phyloP scores from a whole-genome alignment of 1,140 invertebrate species.

The Drosophila nannoptera region DNA sequence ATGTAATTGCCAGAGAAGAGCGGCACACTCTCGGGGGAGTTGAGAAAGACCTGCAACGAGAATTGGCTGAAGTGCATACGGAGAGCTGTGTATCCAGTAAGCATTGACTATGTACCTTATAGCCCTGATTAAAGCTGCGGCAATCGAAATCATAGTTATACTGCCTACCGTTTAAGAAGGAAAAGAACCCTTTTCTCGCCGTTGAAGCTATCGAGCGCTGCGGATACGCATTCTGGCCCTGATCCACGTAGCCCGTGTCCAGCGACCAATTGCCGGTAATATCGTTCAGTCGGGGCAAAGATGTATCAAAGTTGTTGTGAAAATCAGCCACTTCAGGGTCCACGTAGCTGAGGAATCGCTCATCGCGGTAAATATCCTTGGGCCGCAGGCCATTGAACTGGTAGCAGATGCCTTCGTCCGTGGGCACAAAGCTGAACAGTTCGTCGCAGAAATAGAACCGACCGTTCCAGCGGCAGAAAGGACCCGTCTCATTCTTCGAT shows the following conservation, averaged over 20 bases:
- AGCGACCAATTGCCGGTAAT: conserved; percentile 79
- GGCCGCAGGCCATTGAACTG: conserved; percentile 84
- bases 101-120: conserved; percentile 66
- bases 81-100: background rate
- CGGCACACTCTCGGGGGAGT: conserved; percentile 81
- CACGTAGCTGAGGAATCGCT: conserved; percentile 56
- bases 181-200: conserved; percentile 78
- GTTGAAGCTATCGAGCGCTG: conserved; percentile 79
- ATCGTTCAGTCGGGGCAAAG: conserved; percentile 41
- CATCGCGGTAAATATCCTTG: conserved; percentile 79
- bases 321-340: conserved; percentile 65
- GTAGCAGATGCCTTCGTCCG: conserved; percentile 86
- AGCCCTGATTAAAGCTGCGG: conserved; percentile 80
- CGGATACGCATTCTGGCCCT: conserved; percentile 79
- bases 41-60: conserved; percentile 63
- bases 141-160: conserved; percentile 80
- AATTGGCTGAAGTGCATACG: background rate
- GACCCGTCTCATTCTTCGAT: conserved; percentile 63
- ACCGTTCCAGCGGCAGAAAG: conserved; percentile 81
- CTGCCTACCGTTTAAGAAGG: conserved; percentile 75
- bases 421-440: conserved; percentile 80
- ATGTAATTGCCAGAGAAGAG: conserved; percentile 82
- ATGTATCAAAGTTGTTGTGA: conserved; percentile 57
- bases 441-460: conserved; percentile 72
- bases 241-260: conserved; percentile 78